Conservation (phyloP, 2,113 vertebrate species). For the Pleuronectes platessa region DNA sequence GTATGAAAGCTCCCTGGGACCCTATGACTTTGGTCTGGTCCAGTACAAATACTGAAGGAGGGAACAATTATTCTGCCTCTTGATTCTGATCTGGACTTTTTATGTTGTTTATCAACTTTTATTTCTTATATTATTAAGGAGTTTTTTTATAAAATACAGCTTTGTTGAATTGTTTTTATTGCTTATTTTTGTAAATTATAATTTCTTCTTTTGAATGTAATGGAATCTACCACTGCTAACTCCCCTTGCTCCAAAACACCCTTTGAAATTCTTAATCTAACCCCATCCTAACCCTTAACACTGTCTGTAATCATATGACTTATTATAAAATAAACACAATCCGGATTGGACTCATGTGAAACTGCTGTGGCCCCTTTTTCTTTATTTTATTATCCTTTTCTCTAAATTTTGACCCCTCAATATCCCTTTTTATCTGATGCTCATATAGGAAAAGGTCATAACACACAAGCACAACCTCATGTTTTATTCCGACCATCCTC, state of each 20-base stretch:
- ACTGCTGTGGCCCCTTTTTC: constrained; percentile 64
- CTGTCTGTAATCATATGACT: constrained; percentile 68
- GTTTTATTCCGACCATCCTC: not conserved
- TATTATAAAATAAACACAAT: constrained; percentile 60
- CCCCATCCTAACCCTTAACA: constrained; percentile 43
- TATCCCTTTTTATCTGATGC: constrained; percentile 70
- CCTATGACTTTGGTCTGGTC: constrained; percentile 77
- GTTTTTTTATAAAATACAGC: constrained; percentile 17
- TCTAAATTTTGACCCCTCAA: constrained; percentile 52
- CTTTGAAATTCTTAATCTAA: constrained; percentile 30
- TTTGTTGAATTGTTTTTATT: constrained; percentile 14
- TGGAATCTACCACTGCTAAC: constrained; percentile 59
- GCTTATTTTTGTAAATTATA: constrained; percentile 53
- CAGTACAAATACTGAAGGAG: constrained; percentile 73
- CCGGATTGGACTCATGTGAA: constrained; percentile 54
- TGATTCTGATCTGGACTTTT: constrained; percentile 74
- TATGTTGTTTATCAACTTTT: constrained; percentile 49
- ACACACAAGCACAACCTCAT: constrained; percentile 33
- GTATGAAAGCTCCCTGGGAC: constrained; percentile 79
- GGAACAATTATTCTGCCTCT: constrained; percentile 54
- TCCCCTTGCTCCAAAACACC: constrained; percentile 48
- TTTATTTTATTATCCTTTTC: constrained; percentile 40
- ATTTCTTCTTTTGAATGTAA: constrained; percentile 66
- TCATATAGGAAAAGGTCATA: constrained; percentile 72
- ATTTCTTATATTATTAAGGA: constrained; percentile 57